phyloP scores from a whole-genome alignment of 1,140 invertebrate genomes.

The Magallana angulata region DNA sequence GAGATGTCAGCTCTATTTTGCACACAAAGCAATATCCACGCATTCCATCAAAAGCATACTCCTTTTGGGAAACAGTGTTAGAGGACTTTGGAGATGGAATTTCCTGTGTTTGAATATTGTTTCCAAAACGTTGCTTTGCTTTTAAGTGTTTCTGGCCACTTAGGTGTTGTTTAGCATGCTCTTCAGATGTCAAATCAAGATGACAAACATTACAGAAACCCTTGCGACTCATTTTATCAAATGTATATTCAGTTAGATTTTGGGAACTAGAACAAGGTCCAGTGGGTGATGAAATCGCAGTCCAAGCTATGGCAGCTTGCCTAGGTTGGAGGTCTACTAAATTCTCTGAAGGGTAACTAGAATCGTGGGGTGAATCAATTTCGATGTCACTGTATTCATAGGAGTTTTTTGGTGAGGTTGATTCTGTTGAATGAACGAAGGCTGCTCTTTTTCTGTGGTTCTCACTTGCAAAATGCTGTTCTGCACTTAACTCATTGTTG shows the following conservation, averaged over 20 bases:
- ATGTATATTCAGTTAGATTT: background rate
- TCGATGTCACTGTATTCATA: background rate
- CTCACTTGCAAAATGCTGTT: constrained; percentile 52
- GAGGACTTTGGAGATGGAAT: background rate
- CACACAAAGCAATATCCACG: constrained; percentile 63
- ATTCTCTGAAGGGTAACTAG: constrained; percentile 3
- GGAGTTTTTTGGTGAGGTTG: background rate
- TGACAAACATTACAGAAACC: constrained; percentile 65
- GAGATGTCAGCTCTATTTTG: constrained; percentile 63
- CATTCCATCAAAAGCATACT: constrained; percentile 52
- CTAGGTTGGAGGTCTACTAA: background rate
- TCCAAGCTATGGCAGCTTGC: background rate
- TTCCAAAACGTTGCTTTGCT: background rate
- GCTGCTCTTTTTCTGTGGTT: constrained; percentile 46
- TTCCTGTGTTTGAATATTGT: background rate
- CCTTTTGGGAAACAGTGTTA: background rate
- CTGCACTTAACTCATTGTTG: constrained; percentile 11
- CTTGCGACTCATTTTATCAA: constrained; percentile 44
- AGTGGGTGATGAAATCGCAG: background rate
- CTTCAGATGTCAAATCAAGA: constrained; percentile 62
- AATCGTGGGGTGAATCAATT: background rate
- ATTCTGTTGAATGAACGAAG: background rate
- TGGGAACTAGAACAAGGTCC: background rate
- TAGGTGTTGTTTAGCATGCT: constrained; percentile 58
- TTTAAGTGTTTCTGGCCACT: constrained; percentile 54